phyloP scores from a whole-genome alignment of 1,140 invertebrate species.

The Maconellicoccus hirsutus region DNA sequence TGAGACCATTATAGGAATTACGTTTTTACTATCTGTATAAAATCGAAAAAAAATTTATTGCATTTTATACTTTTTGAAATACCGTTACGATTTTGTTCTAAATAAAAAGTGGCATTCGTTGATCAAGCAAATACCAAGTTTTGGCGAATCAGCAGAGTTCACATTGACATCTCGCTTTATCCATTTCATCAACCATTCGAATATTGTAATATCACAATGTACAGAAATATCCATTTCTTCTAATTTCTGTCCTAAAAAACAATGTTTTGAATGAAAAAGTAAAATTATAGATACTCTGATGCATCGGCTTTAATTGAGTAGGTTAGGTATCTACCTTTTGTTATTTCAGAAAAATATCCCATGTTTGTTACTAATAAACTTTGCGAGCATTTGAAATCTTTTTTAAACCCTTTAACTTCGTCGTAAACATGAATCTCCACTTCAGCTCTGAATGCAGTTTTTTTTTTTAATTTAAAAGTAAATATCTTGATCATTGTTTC shows the following conservation, averaged over 20 bases:
- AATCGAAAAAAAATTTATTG: conserved; percentile 25
- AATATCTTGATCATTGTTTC: too few relatives aligned
- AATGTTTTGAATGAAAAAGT: neutral
- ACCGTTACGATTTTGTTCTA: too few relatives aligned
- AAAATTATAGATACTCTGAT: neutral
- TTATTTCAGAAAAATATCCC: conserved; percentile 87
- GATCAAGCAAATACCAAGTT: too few relatives aligned
- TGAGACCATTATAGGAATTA: conserved; percentile 81
- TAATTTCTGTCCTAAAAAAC: conserved; percentile 53
- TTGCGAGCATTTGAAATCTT: conserved; percentile 78
- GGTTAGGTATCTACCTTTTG: conserved; percentile 41
- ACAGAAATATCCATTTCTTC: conserved; percentile 94
- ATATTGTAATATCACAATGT: conserved; percentile 84
- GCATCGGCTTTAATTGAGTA: neutral
- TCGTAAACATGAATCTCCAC: conserved; percentile 80
- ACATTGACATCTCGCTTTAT: conserved; percentile 59
- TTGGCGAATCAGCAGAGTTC: conserved; percentile 46
- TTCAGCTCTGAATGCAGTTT: conserved; percentile 58
- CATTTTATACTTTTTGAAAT: too few relatives aligned
- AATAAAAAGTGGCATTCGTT: too few relatives aligned
- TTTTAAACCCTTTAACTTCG: conserved; percentile 70
- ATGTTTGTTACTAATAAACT: conserved; percentile 76
- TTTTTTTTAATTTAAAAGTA: too few relatives aligned
- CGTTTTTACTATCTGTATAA: conserved; percentile 61
- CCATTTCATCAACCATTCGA: conserved; percentile 95